These are phyloP conservation scores for Scytalopus superciliaris DNA, from an alignment of 2,113 vertebrate genomes.

Conservation along the genomic window DNA sequence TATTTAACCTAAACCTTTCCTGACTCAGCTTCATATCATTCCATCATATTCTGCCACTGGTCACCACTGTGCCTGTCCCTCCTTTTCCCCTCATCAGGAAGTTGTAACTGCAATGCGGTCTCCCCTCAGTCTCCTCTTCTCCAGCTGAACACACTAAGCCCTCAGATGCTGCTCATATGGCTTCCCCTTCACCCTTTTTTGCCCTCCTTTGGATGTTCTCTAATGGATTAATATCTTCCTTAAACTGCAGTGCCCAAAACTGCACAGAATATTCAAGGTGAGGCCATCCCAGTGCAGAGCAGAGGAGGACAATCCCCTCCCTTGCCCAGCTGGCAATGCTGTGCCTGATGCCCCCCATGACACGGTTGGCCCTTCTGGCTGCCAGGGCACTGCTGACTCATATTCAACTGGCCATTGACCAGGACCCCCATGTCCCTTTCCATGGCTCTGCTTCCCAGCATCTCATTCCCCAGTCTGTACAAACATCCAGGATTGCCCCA, in stretches of 20 bases:
- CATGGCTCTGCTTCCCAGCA: fast-evolving
- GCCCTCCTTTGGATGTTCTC: neutral
- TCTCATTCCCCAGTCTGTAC: neutral
- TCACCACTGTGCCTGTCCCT: neutral
- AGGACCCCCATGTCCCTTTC: neutral
- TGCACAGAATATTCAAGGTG: fast-evolving
- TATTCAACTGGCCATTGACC: neutral
- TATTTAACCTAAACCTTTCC: neutral
- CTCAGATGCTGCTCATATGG: fast-evolving
- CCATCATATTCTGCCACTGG: neutral
- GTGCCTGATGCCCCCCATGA: neutral
- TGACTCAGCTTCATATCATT: neutral
- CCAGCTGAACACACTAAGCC: neutral
- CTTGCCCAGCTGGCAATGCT: fast-evolving
- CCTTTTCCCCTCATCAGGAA: neutral
- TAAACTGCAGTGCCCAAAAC: neutral
- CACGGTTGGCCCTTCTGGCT: fast-evolving
- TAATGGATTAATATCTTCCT: neutral
- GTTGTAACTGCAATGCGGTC: neutral
- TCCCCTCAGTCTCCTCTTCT: neutral
- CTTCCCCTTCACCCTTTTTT: neutral
- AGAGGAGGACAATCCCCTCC: fast-evolving
- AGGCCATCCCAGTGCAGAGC: neutral
- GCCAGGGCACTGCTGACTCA: neutral
- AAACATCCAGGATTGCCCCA: neutral